phyloP scores from a whole-genome alignment of 1,140 invertebrate species.

The Anastatus disparis region DNA sequence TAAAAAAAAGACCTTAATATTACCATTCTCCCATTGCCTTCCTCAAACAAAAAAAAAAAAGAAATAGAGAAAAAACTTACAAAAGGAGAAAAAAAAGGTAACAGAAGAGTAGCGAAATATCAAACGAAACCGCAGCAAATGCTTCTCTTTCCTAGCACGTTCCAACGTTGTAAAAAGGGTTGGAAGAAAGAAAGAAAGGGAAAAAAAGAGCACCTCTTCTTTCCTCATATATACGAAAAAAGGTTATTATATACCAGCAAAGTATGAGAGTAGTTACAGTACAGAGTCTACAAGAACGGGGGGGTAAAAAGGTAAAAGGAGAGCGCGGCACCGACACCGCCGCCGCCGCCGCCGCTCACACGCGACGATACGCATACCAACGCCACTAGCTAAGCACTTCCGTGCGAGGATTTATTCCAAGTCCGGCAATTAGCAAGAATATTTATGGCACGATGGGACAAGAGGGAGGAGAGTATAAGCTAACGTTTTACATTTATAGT shows the following conservation, averaged over 20 bases:
- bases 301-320: too few relatives aligned
- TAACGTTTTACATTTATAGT: too few relatives aligned
- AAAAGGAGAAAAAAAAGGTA: neutral
- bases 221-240: too few relatives aligned
- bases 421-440: conserved; percentile 51
- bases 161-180: neutral
- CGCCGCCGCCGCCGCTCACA: too few relatives aligned
- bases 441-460: conserved; percentile 46
- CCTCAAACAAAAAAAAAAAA: neutral
- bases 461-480: conserved; percentile 13
- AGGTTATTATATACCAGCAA: too few relatives aligned
- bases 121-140: conserved; percentile 10
- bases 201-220: neutral
- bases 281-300: too few relatives aligned
- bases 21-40: too few relatives aligned
- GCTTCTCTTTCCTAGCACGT: conserved; percentile 27
- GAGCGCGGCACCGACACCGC: too few relatives aligned
- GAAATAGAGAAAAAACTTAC: neutral
- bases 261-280: too few relatives aligned
- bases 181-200: neutral
- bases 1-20: too few relatives aligned
- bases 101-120: conserved; percentile 14
- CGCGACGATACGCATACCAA: conserved; percentile 39
- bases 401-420: conserved; percentile 50
- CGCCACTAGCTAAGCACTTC: conserved; percentile 48